Base-by-base conservation (phyloP, 2,797 vertebrate genomes). In the Chrysocyon brachyurus region DNA sequence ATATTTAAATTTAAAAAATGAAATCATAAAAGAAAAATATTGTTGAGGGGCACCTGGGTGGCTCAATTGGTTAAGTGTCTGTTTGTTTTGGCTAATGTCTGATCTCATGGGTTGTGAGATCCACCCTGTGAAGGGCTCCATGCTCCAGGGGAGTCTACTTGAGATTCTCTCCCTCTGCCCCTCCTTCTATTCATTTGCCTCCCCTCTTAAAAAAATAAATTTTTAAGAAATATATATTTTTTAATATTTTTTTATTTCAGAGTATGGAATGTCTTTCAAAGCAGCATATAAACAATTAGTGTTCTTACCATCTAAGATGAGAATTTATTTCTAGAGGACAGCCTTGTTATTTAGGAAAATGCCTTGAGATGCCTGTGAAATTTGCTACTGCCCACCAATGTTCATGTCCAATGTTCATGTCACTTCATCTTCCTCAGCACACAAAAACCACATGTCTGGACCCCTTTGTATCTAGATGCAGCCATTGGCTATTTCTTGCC, bases 321-420 rank as follows among this genome's bases (percentile, higher is more conserved):
- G 24, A 79, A 54, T 78, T 94, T 78, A 83, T 61, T 94, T 96
- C 66, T 56, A 82, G 26, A 33, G 22, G 31, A 72, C 92, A 49
- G 2, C 16, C 28, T 66, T 1, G 11, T 84, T 88, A 56, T 57
- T 79, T 87, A 84, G 49, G 36, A 87, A 91, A 61, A 85, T 46
- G 68, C 31, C 52, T 12, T 84, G 28, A 72, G 54, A 31, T 52
- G 46, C 56, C 64, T 90, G 57, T 95, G 82, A 92, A 17, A 36
- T 33, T 77, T 79, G 33, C 70, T 77, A 2, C n/a, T 85, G 33
- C 40, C 7, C 40, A 46, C 40, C 40, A 46, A 46, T 46, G 40
- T 46, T 46, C 40, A 46, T 8, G 40, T 46, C 22, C 5, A 26
- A 2, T 31, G 33, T 46, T 87, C 59, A 11, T 79, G 3, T 26